These are phyloP conservation scores for Ennomos erosarius DNA, from an alignment of 2,888 invertebrate species.

Conservation along the genomic window DNA sequence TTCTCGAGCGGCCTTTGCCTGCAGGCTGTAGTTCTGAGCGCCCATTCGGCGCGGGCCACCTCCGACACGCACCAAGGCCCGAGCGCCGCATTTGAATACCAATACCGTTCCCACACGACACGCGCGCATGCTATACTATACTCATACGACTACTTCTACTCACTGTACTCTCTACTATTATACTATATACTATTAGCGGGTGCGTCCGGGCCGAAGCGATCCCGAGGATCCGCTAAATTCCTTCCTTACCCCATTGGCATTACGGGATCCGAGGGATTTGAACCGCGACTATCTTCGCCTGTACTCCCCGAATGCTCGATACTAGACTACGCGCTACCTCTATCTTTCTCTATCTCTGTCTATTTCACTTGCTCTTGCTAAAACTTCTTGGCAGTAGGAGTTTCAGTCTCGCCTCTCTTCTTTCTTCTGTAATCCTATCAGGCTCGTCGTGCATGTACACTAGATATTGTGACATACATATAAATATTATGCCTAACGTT, in stretches of 20 bases:
- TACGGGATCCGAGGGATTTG: conserved; percentile 72
- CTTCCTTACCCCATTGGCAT: conserved; percentile 53
- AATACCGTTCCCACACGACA: conserved; percentile 86
- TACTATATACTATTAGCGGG: conserved; percentile 79
- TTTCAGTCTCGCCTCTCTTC: conserved; percentile 79
- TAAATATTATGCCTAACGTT: conserved; percentile 78
- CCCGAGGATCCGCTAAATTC: conserved; percentile 77
- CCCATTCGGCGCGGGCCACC: conserved; percentile 52
- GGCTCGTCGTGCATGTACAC: conserved; percentile 84
- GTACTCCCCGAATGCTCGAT: conserved; percentile 76
- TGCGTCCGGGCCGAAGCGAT: conserved; percentile 74
- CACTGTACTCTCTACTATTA: conserved; percentile 78
- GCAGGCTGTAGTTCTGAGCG: conserved; percentile 27
- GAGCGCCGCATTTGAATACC: conserved; percentile 90
- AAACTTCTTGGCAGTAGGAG: conserved; percentile 80
- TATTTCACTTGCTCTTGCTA: conserved; percentile 82
- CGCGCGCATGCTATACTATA: conserved; percentile 77
- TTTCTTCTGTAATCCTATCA: conserved; percentile 81
- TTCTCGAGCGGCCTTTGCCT: conserved; percentile 13
- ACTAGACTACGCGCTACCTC: conserved; percentile 81
- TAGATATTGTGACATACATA: conserved; percentile 84
- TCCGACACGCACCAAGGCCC: conserved; percentile 76
- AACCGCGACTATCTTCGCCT: conserved; percentile 74
- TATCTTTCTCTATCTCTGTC: conserved; percentile 80
- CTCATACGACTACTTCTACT: conserved; percentile 81